A percentile compares a stretch with the other conserved stretches of the same genome.
These are phyloP conservation scores for Melanogrammus aeglefinus DNA, from an alignment of 2,797 vertebrate genomes.

Conservation along the genomic window DNA sequence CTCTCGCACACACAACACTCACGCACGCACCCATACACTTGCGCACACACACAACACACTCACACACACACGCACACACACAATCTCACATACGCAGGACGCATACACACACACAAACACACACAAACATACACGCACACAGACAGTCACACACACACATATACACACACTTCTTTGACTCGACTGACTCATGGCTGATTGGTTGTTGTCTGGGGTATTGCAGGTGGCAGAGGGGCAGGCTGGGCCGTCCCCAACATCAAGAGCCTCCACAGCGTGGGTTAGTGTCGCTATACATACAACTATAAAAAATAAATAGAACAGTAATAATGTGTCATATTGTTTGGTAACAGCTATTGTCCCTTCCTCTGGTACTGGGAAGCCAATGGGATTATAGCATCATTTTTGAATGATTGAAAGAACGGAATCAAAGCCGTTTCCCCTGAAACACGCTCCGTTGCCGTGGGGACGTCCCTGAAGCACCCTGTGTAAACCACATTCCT, in stretches of 20 bases:
- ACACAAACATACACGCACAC: neutral
- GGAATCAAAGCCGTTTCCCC: neutral
- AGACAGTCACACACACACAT: neutral
- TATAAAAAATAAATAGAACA: too few species aligned
- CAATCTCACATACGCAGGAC: neutral
- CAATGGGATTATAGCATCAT: neutral
- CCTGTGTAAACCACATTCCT: neutral
- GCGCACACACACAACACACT: neutral
- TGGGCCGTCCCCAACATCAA: neutral
- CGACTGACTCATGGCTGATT: slow-evolving; percentile 18
- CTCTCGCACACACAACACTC: neutral
- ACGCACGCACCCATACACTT: too few species aligned
- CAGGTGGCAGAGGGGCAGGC: slow-evolving; percentile 37
- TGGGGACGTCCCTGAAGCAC: neutral
- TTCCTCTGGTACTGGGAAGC: neutral
- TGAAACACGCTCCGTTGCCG: neutral
- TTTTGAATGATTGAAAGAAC: neutral
- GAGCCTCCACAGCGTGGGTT: neutral
- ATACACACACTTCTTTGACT: neutral
- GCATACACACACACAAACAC: neutral
- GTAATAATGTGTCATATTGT: neutral
- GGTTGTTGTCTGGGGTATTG: slow-evolving; percentile 47
- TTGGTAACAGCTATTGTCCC: neutral
- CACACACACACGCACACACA: neutral
- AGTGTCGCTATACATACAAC: neutral